Conservation (phyloP, 1,140 invertebrate genomes). For the Listronotus oregonensis region DNA sequence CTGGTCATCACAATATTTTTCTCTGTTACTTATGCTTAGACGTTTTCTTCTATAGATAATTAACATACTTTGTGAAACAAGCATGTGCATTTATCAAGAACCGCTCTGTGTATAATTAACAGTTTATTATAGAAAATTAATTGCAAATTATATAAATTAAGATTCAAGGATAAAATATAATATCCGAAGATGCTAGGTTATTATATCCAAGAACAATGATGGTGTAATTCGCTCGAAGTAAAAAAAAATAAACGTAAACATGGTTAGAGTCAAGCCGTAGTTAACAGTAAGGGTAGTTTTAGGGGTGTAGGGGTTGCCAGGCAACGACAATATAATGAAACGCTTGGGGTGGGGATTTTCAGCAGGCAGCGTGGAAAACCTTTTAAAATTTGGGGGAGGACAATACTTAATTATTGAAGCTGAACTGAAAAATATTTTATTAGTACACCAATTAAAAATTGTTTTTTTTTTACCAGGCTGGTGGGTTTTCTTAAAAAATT, state of each 20-base stretch:
- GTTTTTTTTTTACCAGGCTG: not conserved
- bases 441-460: slow-evolving; percentile 4
- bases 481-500: too few species aligned
- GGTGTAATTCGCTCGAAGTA: not conserved
- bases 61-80: too few species aligned
- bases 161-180: too few species aligned
- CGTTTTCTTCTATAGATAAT: too few species aligned
- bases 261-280: slow-evolving; percentile 8
- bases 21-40: too few species aligned
- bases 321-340: slow-evolving; percentile 45
- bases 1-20: too few species aligned
- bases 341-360: slow-evolving; percentile 31
- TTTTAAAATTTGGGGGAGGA: slow-evolving; percentile 9
- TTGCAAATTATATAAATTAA: too few species aligned
- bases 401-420: slow-evolving; percentile 9
- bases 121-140: too few species aligned
- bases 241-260: slow-evolving; percentile 27
- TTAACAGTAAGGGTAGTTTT: slow-evolving; percentile 35
- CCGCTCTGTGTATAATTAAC: too few species aligned
- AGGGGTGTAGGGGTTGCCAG: slow-evolving; percentile 46
- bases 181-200: too few species aligned
- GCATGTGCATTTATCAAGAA: too few species aligned
- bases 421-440: not conserved
- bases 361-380: slow-evolving; percentile 4
- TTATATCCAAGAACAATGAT: too few species aligned